These are phyloP conservation scores for Triops cancriformis DNA, from an alignment of 1,140 invertebrate species.

Conservation along the genomic window DNA sequence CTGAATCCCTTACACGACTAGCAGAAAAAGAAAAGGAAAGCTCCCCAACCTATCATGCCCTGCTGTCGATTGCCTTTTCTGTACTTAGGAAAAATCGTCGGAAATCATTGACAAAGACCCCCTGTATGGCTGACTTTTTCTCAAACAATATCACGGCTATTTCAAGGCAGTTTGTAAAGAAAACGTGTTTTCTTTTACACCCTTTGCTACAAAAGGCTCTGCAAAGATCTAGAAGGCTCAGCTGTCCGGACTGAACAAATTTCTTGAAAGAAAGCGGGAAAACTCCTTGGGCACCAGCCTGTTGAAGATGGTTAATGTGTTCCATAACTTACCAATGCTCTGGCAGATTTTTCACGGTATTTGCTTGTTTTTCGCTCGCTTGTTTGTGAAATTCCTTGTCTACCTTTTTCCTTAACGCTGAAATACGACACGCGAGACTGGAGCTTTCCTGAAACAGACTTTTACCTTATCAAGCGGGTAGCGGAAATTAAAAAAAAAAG, in stretches of 20 bases:
- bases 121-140: not conserved
- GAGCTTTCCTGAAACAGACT: not conserved
- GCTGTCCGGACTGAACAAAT: not conserved
- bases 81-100: not conserved
- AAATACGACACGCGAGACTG: not conserved
- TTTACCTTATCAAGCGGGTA: not conserved
- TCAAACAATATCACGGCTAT: slow-evolving; percentile 10
- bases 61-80: slow-evolving; percentile 4
- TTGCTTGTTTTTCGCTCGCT: not conserved
- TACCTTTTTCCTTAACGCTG: not conserved
- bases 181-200: not conserved
- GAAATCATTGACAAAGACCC: slow-evolving; percentile 7
- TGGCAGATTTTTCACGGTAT: not conserved
- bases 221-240: not conserved
- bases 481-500: not conserved
- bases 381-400: not conserved
- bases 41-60: not conserved
- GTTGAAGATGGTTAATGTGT: not conserved
- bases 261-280: not conserved
- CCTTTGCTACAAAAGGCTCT: not conserved
- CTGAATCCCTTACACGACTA: not conserved
- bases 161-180: not conserved
- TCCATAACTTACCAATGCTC: not conserved
- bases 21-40: not conserved
- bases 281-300: not conserved